These are phyloP conservation scores for Zaprionus capensis DNA, from an alignment of 1,140 invertebrate species.

Conservation along the genomic window DNA sequence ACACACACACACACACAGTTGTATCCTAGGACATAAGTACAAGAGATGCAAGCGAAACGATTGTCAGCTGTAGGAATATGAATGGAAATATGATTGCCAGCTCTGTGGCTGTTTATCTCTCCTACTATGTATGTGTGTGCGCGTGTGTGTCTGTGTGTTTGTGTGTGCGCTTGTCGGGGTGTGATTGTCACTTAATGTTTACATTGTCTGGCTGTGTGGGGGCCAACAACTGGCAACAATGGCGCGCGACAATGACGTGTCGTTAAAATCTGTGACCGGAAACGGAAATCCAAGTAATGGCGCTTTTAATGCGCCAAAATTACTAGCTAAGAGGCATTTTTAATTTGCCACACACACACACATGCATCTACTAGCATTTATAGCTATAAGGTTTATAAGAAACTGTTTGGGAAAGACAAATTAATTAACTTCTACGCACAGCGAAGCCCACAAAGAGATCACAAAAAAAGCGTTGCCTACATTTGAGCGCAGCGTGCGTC, in stretches of 20 bases:
- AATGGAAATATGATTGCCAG: conserved; percentile 1
- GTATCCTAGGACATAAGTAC: not conserved
- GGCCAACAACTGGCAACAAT: conserved; percentile 17
- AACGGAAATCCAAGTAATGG: conserved; percentile 57
- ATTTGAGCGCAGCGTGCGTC: conserved; percentile 4
- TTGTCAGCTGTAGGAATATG: conserved; percentile 27
- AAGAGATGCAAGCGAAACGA: not conserved
- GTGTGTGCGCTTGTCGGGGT: not conserved
- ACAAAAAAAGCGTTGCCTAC: conserved; percentile 20
- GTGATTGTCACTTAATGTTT: conserved; percentile 42
- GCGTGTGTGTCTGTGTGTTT: not conserved
- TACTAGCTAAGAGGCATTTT: conserved; percentile 38
- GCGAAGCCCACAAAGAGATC: not conserved
- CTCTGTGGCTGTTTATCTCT: not conserved
- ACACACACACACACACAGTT: not conserved
- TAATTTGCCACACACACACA: conserved; percentile 31
- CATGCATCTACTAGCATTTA: not conserved
- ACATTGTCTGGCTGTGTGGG: conserved; percentile 19
- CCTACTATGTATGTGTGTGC: not conserved
- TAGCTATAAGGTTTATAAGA: too few relatives aligned
- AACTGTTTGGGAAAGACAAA: not conserved
- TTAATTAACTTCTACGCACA: not conserved
- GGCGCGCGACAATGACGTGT: conserved; percentile 32
- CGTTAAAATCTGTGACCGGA: conserved; percentile 54
- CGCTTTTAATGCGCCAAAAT: conserved; percentile 42